Evolutionary conservation across 2,888 invertebrate species (phyloP).

Genomic region (Diplazon laetatorius): DNA sequence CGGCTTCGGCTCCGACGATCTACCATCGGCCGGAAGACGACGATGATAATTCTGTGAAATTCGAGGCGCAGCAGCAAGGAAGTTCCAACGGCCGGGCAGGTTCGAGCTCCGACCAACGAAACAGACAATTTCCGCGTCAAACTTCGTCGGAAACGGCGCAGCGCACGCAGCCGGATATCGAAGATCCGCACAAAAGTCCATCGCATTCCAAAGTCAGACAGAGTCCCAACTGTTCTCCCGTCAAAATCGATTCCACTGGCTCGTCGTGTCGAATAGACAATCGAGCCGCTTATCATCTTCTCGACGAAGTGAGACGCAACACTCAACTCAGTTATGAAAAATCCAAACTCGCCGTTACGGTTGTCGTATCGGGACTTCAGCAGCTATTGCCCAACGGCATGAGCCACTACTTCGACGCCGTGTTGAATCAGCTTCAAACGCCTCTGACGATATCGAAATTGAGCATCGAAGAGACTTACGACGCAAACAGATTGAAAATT

Average conservation of each 20-base stretch:
- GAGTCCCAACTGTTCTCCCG: slow-evolving; percentile 73
- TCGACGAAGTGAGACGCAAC: slow-evolving; percentile 91
- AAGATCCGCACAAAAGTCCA: slow-evolving; percentile 71
- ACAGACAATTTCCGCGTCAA: slow-evolving; percentile 72
- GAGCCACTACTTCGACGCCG: slow-evolving; percentile 85
- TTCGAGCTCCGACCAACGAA: slow-evolving; percentile 66
- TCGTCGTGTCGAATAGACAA: slow-evolving; percentile 78
- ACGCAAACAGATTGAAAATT: slow-evolving; percentile 91
- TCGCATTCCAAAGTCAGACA: slow-evolving; percentile 72
- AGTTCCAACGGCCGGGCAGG: slow-evolving; percentile 57
- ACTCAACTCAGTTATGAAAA: slow-evolving; percentile 94
- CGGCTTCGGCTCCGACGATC: slow-evolving; percentile 52
- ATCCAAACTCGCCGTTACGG: slow-evolving; percentile 92
- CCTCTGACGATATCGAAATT: slow-evolving; percentile 86
- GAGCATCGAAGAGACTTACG: slow-evolving; percentile 91
- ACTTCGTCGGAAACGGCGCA: slow-evolving; percentile 72
- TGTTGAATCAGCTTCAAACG: slow-evolving; percentile 85
- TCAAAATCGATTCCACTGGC: slow-evolving; percentile 74
- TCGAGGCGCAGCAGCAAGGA: slow-evolving; percentile 52
- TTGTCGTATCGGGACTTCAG: slow-evolving; percentile 86
- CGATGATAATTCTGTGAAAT: slow-evolving; percentile 59
- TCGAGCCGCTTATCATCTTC: slow-evolving; percentile 88
- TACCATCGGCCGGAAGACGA: slow-evolving; percentile 69
- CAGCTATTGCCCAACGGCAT: slow-evolving; percentile 85
- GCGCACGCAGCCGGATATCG: slow-evolving; percentile 52